Evolutionary conservation across 2,888 invertebrate genomes (phyloP).

Genomic region (Pyrgus malvae): DNA sequence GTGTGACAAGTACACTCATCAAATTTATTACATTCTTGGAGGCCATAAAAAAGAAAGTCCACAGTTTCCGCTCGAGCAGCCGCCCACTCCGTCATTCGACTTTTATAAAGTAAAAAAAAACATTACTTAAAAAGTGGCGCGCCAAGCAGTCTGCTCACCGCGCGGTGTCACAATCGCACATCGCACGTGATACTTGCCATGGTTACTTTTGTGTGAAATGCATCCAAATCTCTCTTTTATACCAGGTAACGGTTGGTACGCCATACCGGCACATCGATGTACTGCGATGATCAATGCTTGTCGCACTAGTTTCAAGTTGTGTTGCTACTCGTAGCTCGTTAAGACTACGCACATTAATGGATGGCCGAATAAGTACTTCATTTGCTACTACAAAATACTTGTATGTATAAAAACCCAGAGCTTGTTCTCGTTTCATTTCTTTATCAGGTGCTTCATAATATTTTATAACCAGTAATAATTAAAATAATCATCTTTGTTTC

Average conservation of each 20-base stretch:
- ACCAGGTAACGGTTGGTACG: not conserved
- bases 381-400: too few species aligned
- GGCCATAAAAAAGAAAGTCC: slow-evolving; percentile 75
- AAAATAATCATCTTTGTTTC: too few species aligned
- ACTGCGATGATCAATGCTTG: not conserved
- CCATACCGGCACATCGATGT: slow-evolving; percentile 27
- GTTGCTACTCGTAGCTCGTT: not conserved
- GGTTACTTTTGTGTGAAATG: slow-evolving; percentile 43
- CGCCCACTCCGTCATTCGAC: slow-evolving; percentile 58
- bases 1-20: slow-evolving; percentile 46
- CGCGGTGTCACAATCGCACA: slow-evolving; percentile 51
- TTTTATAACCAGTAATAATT: too few species aligned
- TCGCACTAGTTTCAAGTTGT: not conserved
- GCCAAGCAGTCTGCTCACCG: slow-evolving; percentile 75
- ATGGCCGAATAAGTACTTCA: too few species aligned
- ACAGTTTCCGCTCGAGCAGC: slow-evolving; percentile 56
- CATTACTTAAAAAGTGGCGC: slow-evolving; percentile 65
- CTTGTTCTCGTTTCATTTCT: too few species aligned
- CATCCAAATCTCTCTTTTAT: slow-evolving; percentile 37
- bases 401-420: too few species aligned
- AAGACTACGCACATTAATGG: too few species aligned
- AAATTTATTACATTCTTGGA: slow-evolving; percentile 59
- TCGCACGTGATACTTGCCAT: slow-evolving; percentile 39
- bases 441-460: too few species aligned
- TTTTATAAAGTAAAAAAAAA: slow-evolving; percentile 60